These are phyloP conservation scores for Prunella fulvescens DNA, from an alignment of 2,113 vertebrate species.

Conservation along the genomic window DNA sequence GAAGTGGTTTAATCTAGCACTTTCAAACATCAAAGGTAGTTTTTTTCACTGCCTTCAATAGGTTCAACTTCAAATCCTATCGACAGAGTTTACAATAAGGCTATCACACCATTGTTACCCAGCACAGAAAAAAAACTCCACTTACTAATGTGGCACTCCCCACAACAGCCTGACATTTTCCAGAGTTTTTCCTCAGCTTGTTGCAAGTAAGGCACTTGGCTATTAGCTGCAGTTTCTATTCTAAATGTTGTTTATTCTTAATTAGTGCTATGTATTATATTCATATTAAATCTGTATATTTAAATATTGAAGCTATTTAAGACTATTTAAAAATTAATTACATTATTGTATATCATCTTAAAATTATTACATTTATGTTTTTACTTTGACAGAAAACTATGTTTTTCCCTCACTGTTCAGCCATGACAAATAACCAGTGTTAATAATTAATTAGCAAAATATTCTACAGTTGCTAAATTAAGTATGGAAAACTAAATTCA, in stretches of 20 bases:
- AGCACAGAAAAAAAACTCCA: neutral
- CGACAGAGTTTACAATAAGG: neutral
- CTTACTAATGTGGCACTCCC: neutral
- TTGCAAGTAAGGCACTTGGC: neutral
- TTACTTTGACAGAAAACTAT: constrained; percentile 17
- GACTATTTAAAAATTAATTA: constrained; percentile 22
- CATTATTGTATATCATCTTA: neutral
- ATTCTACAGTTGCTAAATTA: constrained; percentile 53
- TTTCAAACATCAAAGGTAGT: neutral
- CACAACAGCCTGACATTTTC: neutral
- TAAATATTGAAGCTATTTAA: constrained; percentile 22
- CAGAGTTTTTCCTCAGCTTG: neutral
- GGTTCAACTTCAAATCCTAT: neutral
- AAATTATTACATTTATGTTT: constrained; percentile 6
- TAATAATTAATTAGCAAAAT: constrained; percentile 61
- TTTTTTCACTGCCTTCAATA: neutral
- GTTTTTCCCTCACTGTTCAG: constrained; percentile 9
- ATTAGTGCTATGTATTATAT: neutral
- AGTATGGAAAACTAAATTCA: neutral
- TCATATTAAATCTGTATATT: neutral
- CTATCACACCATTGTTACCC: neutral
- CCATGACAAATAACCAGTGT: constrained; percentile 38
- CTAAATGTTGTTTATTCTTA: neutral
- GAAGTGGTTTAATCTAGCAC: neutral
- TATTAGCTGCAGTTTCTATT: neutral